A percentile compares a stretch with the other conserved stretches of the same genome.
phyloP scores from a whole-genome alignment of 2,888 invertebrate species.

The Lottia gigantea region DNA sequence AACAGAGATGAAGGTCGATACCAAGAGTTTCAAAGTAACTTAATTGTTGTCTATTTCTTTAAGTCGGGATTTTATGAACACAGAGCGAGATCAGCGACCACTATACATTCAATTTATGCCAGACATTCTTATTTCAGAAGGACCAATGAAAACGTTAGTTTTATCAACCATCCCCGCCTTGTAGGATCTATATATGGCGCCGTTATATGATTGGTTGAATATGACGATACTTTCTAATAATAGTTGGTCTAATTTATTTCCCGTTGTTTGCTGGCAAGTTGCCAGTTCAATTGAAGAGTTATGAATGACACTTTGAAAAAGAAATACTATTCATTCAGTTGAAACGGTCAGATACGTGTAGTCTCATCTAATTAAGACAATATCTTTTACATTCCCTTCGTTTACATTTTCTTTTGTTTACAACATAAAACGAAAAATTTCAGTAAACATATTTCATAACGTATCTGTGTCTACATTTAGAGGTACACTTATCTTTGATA shows the following conservation, averaged over 20 bases:
- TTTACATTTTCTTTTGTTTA: no score
- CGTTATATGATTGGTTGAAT: neutral
- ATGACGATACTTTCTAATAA: neutral
- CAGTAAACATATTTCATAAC: no score
- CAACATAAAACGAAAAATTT: no score
- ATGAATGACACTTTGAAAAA: neutral
- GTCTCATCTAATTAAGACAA: no score
- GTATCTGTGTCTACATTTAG: no score
- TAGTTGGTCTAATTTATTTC: neutral
- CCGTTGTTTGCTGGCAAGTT: neutral
- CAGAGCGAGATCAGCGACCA: neutral
- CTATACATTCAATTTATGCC: slow-evolving; percentile 1
- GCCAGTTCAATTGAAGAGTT: slow-evolving; percentile 4
- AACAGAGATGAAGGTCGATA: no score
- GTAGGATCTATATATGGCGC: neutral
- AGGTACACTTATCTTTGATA: no score
- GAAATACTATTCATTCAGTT: neutral
- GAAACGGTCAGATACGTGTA: neutral
- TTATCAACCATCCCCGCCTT: neutral
- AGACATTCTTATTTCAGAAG: neutral
- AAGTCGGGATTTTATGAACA: neutral
- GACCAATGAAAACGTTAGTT: neutral
- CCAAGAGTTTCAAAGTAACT: no score
- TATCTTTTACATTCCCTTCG: no score
- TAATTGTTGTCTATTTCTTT: no score